Evolutionary conservation across 2,888 invertebrate genomes (phyloP), one percentile per base, ranked within the genome.

Genomic region (Microdon myrmicae): DNA sequence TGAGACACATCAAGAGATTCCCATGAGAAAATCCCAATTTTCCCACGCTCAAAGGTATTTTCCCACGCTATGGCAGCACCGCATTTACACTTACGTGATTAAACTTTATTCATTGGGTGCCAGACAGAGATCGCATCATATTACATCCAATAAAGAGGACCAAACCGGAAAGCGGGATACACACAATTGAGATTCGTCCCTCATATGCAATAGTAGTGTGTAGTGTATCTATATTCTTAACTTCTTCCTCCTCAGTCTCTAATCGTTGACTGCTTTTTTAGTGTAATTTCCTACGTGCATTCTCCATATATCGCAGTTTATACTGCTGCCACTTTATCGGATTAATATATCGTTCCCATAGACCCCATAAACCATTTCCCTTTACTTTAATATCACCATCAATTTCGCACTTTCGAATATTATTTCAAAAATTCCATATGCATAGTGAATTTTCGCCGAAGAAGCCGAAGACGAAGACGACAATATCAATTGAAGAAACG

Each of bases 11-110:
- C 28, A 20, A 16, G 34, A 58, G 68, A 47, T 67, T 70, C 67
- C 68, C 68, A 64, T 68, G 69, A 68, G 66, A 68, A 70, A 69
- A 70, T 72, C 69, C 70, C 70, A 69, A 71, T 73, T 74, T 74
- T 74, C 74, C 73, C 74, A 74, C 74, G 74, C 72, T 73, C 67
- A 67, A 56, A 68, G 73, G 72, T 71, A 73, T 72, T 74, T 74
- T 73, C 73, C 73, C 73, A 74, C 73, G 71, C 68, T 67, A 68
- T 68, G 69, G 72, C 69, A 68, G 68, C 71, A 72, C 67, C 71
- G 70, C 68, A 69, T 69, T 59, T 69, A 69, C 71, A 69, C 69
- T 68, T 34, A 53, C 60, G 67, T 47, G 61, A 67, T 56, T 67
- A 69, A 68, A 67, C 61, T 68, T 70, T 69, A 64, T 67, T 68